Base-by-base conservation (phyloP, 2,797 vertebrate genomes). In the Hafferia zeledoni region DNA sequence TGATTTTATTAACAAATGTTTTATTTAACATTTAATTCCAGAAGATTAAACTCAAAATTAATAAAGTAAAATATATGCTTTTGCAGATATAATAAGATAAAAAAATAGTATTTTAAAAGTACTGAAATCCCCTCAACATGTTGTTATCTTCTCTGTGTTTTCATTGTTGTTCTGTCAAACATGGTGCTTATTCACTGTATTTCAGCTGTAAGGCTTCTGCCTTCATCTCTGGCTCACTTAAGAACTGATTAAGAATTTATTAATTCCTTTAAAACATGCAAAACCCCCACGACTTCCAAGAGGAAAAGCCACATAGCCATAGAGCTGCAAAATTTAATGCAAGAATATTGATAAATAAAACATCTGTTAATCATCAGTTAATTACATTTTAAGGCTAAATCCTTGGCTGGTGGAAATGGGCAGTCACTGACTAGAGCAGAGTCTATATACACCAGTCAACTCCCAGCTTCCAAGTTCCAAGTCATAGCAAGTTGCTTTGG, bases 221-320 rank as follows among this genome's bases (percentile, higher is more conserved):
- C 83, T 94, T 95, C 56, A 71, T 44, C 16, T 84, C 80, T 7
- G 4, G 17, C 49, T 93, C 53, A 71, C n/a, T 87, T 80, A 90
- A 93, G 43, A 93, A 84, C 85, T 61, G 52, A 80, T 91, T 76
- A 90, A 78, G 70, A 72, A 28, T 67, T 41, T 47, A 86, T 80
- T 47, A 74, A 91, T 70, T 94, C 31, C 77, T 93, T 93, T 90
- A 85, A 92, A 95, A 63, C 80, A 95, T 88, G 89, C 85, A 94
- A 91, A 93, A 84, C 83, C 9, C 18, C 52, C 52, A 53, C 30
- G 4, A 31, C 52, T 96, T 90, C 87, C 77, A 88, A 91, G 80
- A 92, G 90, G 53, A 76, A 47, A 19, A 83, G 63, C 76, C 79
- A 78, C n/a, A 61, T 24, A 92, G 55, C 70, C 85, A 79, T 14